Conservation (phyloP, 2,797 vertebrate species). For the Parotocinclus haroldoi region DNA sequence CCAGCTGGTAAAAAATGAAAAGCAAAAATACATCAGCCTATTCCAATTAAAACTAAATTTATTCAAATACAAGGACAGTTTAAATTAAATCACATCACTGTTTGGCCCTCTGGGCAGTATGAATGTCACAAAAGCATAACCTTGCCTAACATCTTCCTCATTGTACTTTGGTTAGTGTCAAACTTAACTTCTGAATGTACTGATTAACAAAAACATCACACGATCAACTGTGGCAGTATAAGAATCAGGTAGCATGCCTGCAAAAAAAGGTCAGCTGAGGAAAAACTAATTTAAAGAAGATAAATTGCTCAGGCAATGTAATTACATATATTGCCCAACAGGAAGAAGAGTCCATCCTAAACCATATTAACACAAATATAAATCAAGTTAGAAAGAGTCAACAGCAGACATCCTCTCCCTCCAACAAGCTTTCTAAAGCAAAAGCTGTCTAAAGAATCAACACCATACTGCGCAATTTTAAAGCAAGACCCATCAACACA, state of each 20-base stretch:
- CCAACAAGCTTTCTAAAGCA: not conserved
- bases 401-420: not conserved
- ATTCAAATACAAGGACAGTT: too few relatives aligned
- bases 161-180: not conserved
- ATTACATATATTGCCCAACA: not conserved
- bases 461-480: too few relatives aligned
- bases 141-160: not conserved
- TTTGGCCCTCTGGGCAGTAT: too few relatives aligned
- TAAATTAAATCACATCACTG: too few relatives aligned
- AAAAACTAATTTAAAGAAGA: not conserved
- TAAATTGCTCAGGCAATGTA: not conserved
- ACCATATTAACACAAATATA: slow-evolving; percentile 1
- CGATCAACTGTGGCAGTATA: not conserved
- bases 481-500: too few relatives aligned
- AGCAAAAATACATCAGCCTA: too few relatives aligned
- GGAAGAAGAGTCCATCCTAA: not conserved
- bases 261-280: not conserved
- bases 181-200: not conserved
- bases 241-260: not conserved
- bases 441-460: not conserved
- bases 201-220: not conserved
- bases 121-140: too few relatives aligned
- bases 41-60: too few relatives aligned
- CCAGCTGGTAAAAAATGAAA: too few relatives aligned
- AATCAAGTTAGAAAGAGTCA: slow-evolving; percentile 8